Evolutionary conservation across 2,888 invertebrate species (phyloP).

Genomic region (Xestoiulus laeticollis): DNA sequence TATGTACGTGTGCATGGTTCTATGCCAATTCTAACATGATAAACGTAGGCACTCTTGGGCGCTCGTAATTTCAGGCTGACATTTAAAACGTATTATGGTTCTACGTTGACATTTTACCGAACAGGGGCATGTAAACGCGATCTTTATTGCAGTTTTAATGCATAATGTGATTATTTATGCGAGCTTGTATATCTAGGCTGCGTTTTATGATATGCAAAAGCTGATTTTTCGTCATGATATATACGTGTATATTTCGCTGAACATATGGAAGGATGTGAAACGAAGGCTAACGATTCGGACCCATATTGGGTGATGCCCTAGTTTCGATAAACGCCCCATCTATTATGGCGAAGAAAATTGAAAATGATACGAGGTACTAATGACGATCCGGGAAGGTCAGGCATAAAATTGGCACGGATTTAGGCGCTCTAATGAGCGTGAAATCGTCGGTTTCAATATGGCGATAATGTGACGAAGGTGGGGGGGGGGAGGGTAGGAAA

Average conservation of each 20-base stretch:
- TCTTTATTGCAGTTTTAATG: conserved; percentile 1
- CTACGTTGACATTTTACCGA: neutral
- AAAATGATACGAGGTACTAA: neutral
- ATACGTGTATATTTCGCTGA: neutral
- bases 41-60: neutral
- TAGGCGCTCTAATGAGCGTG: conserved; percentile 7
- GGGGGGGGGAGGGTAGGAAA: neutral
- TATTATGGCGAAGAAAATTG: neutral
- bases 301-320: conserved; percentile 1
- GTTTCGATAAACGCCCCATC: neutral
- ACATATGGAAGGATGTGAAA: neutral
- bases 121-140: neutral
- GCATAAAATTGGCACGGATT: conserved; percentile 41
- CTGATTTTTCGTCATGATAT: neutral
- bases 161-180: neutral
- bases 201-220: conserved; percentile 6
- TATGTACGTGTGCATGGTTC: too few relatives aligned
- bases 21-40: neutral
- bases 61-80: conserved; percentile 8
- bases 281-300: conserved; percentile 30
- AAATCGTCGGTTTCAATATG: conserved; percentile 15
- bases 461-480: neutral
- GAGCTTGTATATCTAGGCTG: neutral
- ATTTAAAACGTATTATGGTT: neutral
- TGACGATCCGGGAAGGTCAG: conserved; percentile 39